These are phyloP conservation scores for Pseudoatta argentina DNA, from an alignment of 1,140 invertebrate genomes.

Conservation along the genomic window DNA sequence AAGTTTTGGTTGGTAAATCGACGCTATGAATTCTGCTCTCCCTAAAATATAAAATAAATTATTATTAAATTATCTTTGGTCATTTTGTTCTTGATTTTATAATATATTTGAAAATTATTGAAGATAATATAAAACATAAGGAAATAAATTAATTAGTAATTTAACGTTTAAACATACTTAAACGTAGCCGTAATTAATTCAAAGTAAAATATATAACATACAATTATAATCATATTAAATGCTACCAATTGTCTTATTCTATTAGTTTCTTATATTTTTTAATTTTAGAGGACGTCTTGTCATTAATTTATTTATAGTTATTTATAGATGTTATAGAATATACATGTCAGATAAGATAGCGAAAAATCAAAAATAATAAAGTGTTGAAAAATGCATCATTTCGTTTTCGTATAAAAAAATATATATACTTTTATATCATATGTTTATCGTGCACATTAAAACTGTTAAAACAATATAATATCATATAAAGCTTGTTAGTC, in stretches of 20 bases:
- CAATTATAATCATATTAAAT: background rate
- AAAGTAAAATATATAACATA: background rate
- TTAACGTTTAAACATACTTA: background rate
- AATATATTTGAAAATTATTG: background rate
- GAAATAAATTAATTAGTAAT: background rate
- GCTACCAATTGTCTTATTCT: background rate
- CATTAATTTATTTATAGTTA: background rate
- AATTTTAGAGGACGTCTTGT: background rate
- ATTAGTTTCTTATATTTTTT: background rate
- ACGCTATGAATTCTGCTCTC: slow-evolving; percentile 82
- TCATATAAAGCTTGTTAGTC: background rate
- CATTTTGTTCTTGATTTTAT: background rate
- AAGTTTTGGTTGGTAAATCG: slow-evolving; percentile 78
- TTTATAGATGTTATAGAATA: background rate
- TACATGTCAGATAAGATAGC: background rate
- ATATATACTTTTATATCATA: background rate
- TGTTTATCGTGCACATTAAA: background rate
- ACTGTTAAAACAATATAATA: background rate
- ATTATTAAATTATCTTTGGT: background rate
- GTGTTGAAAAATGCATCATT: background rate
- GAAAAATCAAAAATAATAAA: background rate
- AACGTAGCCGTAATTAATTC: background rate
- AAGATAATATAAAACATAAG: background rate
- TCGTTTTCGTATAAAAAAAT: background rate
- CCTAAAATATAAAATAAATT: slow-evolving; percentile 69